Percentiles rank a stretch among this genome's conserved stretches.
These are phyloP conservation scores for Pogoniulus pusillus DNA, from an alignment of 2,797 vertebrate genomes.

Conservation along the genomic window DNA sequence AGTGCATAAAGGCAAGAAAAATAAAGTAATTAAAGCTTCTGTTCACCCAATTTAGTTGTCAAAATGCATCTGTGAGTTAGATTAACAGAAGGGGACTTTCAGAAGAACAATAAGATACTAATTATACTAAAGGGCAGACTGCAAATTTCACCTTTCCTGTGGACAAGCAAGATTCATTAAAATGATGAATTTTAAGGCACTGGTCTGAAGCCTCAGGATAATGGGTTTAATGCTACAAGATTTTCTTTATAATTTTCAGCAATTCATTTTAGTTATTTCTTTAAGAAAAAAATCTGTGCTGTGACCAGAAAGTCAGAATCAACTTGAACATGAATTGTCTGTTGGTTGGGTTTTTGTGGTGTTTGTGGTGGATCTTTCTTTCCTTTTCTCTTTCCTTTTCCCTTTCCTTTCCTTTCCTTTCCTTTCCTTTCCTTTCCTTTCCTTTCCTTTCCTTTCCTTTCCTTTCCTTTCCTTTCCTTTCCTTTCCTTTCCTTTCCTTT, in stretches of 20 bases:
- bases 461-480: background rate
- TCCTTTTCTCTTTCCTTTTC: no score
- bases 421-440: no score
- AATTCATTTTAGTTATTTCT: background rate
- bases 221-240: background rate
- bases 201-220: background rate
- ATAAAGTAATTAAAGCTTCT: conserved; percentile 34
- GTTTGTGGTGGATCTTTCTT: no score
- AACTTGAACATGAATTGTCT: background rate
- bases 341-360: no score
- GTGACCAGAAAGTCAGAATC: background rate
- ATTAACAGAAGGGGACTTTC: conserved; percentile 11
- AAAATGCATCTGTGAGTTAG: conserved; percentile 4
- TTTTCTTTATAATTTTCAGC: background rate
- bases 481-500: no score
- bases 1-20: conserved; percentile 25
- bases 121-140: conserved; percentile 9
- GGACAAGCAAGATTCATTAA: conserved; percentile 7
- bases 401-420: no score
- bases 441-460: background rate
- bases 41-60: conserved; percentile 13
- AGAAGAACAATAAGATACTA: background rate
- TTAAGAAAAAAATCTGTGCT: background rate
- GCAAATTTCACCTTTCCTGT: conserved; percentile 21
- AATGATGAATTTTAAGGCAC: background rate